Percentiles rank a stretch among this genome's conserved stretches.
Conservation (phyloP, 2,113 vertebrate species). For the Ageneiosus marmoratus region DNA sequence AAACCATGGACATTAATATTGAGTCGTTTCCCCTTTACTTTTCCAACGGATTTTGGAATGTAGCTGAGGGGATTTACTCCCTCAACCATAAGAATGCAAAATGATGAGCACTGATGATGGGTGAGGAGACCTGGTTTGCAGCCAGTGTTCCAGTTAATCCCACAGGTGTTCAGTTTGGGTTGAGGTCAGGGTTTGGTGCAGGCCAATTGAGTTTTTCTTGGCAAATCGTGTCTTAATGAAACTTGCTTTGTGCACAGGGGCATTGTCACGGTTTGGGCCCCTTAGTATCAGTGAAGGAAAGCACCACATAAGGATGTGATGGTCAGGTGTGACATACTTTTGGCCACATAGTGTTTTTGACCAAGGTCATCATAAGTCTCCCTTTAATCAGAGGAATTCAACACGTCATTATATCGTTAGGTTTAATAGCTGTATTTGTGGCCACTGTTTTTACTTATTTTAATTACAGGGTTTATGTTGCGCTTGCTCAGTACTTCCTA, state of each 20-base stretch:
- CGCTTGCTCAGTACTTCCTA: not conserved
- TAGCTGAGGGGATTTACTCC: not conserved
- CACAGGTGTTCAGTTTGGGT: not conserved
- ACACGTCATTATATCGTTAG: not conserved
- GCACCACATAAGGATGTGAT: too few relatives aligned
- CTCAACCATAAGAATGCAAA: too few relatives aligned
- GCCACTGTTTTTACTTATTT: not conserved
- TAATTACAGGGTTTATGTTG: too few relatives aligned
- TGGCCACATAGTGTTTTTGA: too few relatives aligned
- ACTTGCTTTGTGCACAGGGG: not conserved
- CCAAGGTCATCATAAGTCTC: not conserved
- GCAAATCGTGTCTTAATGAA: too few relatives aligned
- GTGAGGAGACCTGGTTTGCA: too few relatives aligned
- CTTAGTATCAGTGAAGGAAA: too few relatives aligned
- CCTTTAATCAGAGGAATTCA: not conserved
- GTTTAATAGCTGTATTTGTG: not conserved
- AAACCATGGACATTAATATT: not conserved
- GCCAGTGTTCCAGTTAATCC: too few relatives aligned
- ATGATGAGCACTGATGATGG: too few relatives aligned
- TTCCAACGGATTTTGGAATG: not conserved
- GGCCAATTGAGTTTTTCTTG: not conserved
- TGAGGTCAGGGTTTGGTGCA: not conserved
- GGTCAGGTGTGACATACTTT: too few relatives aligned
- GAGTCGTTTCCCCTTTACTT: not conserved
- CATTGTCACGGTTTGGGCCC: not conserved